phyloP scores from a whole-genome alignment of 2,888 invertebrate species.

The Rapana venosa region DNA sequence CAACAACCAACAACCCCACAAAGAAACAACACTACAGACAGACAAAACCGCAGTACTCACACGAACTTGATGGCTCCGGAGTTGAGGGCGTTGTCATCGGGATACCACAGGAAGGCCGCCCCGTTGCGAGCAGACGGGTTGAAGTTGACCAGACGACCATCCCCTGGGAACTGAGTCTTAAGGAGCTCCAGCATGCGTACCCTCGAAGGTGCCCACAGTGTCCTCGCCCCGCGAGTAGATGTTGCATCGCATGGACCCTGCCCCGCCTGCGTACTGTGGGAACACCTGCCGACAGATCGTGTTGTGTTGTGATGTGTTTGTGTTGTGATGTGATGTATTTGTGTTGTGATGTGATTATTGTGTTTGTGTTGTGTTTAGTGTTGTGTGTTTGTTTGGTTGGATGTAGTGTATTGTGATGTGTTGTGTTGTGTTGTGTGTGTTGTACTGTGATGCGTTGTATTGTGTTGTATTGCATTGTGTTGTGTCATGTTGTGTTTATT shows the following conservation, averaged over 20 bases:
- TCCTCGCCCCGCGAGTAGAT: constrained; percentile 33
- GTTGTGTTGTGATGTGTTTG: too few relatives aligned
- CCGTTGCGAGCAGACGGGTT: constrained; percentile 1
- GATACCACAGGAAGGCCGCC: constrained; percentile 42
- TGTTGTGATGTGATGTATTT: too few relatives aligned
- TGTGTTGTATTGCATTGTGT: too few relatives aligned
- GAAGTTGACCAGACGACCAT: constrained; percentile 13
- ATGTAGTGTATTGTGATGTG: too few relatives aligned
- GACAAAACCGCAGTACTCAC: neutral
- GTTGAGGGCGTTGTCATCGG: constrained; percentile 23
- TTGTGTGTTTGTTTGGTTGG: too few relatives aligned
- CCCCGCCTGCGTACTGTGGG: constrained; percentile 30
- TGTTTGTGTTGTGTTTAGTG: too few relatives aligned
- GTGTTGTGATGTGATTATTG: too few relatives aligned
- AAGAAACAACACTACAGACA: neutral
- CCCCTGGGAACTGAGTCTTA: constrained; percentile 31
- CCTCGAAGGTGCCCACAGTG: constrained; percentile 43
- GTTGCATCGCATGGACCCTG: constrained; percentile 34
- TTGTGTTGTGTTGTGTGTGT: too few relatives aligned
- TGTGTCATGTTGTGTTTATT: too few relatives aligned
- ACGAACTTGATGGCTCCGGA: constrained; percentile 37
- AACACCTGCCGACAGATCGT: constrained; percentile 12
- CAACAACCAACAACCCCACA: neutral
- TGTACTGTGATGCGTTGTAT: too few relatives aligned
- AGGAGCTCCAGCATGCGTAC: constrained; percentile 38